Conservation (phyloP, 2,113 vertebrate species). For the Polypterus bichir region DNA sequence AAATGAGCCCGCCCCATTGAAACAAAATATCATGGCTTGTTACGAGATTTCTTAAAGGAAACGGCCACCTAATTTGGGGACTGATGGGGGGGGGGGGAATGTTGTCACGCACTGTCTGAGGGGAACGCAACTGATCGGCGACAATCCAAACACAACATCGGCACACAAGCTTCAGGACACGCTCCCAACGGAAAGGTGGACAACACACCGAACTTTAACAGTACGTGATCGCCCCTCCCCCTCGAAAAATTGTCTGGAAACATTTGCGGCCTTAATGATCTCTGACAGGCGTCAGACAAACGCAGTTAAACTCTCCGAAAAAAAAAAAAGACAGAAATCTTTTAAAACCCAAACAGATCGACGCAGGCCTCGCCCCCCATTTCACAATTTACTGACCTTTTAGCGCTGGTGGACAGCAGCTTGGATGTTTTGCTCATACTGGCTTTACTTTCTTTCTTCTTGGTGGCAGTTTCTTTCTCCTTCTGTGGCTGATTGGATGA, state of each 20-base stretch:
- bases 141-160: too few species aligned
- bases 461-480: constrained; percentile 58
- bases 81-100: neutral
- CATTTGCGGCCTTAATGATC: neutral
- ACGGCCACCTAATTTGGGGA: neutral
- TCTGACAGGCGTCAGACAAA: neutral
- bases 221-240: neutral
- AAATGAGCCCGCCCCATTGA: constrained; percentile 18
- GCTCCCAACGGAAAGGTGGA: neutral
- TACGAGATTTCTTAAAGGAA: constrained; percentile 18
- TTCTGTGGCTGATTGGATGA: constrained; percentile 65
- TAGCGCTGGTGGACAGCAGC: constrained; percentile 89
- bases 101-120: too few species aligned
- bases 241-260: neutral
- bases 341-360: neutral
- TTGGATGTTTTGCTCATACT: constrained; percentile 97
- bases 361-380: neutral
- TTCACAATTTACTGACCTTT: constrained; percentile 54
- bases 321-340: neutral
- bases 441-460: constrained; percentile 89
- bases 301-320: neutral
- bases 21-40: constrained; percentile 10
- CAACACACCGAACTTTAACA: neutral
- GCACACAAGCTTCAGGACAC: neutral
- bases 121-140: too few species aligned